phyloP scores from a whole-genome alignment of 2,888 invertebrate species.

The Lathronympha strigana region DNA sequence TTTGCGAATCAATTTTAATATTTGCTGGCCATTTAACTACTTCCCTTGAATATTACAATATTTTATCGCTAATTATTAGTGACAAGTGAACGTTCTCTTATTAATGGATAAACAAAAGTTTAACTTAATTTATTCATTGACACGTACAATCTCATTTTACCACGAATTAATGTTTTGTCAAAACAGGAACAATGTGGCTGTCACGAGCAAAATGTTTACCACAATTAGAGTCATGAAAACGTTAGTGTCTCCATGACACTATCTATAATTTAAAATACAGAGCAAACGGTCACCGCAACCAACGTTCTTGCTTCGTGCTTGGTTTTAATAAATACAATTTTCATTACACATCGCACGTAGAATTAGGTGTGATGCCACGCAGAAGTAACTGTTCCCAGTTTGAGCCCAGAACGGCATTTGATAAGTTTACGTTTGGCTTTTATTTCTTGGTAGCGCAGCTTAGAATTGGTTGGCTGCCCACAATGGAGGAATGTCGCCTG shows the following conservation, averaged over 20 bases:
- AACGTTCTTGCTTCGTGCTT: slow-evolving; percentile 1
- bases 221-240: too few species aligned
- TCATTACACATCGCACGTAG: slow-evolving; percentile 21
- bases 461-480: not conserved
- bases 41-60: too few species aligned
- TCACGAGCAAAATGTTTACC: too few species aligned
- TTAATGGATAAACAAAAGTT: too few species aligned
- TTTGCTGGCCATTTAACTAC: too few species aligned
- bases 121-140: too few species aligned
- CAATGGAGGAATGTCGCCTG: slow-evolving; percentile 2
- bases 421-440: not conserved
- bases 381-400: slow-evolving; percentile 8
- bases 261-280: slow-evolving; percentile 8
- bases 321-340: slow-evolving; percentile 30
- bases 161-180: too few species aligned
- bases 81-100: too few species aligned
- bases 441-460: slow-evolving; percentile 2
- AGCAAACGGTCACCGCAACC: slow-evolving; percentile 8
- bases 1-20: too few species aligned
- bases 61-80: too few species aligned
- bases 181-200: too few species aligned
- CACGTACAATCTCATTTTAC: too few species aligned
- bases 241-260: not conserved
- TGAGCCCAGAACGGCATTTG: not conserved
- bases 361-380: slow-evolving; percentile 24